Evolutionary conservation across 2,797 vertebrate genomes (phyloP).

Genomic region (Podargus strigoides): DNA sequence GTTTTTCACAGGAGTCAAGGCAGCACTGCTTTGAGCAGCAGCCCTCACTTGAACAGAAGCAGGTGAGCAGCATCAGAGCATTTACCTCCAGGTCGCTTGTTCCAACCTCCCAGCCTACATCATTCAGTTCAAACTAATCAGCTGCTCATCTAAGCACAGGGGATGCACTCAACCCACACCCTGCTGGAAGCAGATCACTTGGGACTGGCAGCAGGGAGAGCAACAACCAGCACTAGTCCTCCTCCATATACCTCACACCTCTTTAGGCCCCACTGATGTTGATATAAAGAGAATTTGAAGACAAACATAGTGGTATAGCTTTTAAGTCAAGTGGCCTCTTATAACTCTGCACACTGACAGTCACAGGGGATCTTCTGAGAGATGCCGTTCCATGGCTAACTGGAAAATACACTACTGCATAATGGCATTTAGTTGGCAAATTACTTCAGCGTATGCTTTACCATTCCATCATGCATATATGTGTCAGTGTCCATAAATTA

Average conservation of each 20-base stretch:
- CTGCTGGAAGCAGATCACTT: neutral
- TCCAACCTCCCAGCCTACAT: neutral
- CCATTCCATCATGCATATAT: neutral
- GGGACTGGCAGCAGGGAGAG: neutral
- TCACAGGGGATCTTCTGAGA: neutral
- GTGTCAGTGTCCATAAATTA: neutral
- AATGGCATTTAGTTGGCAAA: neutral
- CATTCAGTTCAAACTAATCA: neutral
- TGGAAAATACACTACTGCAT: neutral
- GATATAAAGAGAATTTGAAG: neutral
- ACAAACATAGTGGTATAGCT: neutral
- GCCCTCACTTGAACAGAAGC: neutral
- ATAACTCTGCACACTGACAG: neutral
- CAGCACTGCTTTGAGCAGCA: neutral
- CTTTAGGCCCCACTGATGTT: neutral
- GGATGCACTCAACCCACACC: neutral
- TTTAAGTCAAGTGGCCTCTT: neutral
- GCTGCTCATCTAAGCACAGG: neutral
- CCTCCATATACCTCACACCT: neutral
- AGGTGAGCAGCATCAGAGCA: neutral
- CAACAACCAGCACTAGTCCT: accelerated
- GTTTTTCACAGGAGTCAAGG: neutral
- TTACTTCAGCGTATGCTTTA: neutral
- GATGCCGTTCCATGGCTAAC: neutral
- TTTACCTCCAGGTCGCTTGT: neutral